Percentiles rank a stretch among this genome's conserved stretches.
Evolutionary conservation across 2,113 vertebrate genomes (phyloP).

Genomic region (Tichodroma muraria): DNA sequence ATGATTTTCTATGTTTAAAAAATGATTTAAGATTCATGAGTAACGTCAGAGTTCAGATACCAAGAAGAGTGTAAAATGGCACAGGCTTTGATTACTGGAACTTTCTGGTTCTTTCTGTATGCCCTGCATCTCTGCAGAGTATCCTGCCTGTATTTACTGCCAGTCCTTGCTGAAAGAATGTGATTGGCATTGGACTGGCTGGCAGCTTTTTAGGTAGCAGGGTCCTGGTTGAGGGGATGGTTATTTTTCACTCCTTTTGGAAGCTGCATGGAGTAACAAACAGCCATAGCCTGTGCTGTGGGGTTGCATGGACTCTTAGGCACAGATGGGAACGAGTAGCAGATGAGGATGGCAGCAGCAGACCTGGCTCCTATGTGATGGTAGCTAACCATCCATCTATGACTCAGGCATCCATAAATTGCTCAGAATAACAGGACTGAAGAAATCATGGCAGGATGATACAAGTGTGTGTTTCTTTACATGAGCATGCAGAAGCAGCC

Average conservation of each 20-base stretch:
- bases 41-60: background rate
- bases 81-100: background rate
- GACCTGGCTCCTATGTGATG: background rate
- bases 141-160: background rate
- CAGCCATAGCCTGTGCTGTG: accelerated
- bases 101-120: background rate
- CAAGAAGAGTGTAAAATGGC: background rate
- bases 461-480: background rate
- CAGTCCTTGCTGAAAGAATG: background rate
- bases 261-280: background rate
- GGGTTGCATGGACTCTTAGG: accelerated
- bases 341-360: background rate
- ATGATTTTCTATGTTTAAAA: background rate
- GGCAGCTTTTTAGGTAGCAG: background rate
- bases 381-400: background rate
- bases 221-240: accelerated
- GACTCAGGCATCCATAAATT: background rate
- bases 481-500: accelerated
- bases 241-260: background rate
- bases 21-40: background rate
- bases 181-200: accelerated
- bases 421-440: background rate
- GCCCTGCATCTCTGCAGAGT: background rate
- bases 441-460: background rate
- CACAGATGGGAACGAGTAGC: accelerated